These are phyloP conservation scores for Dendropsophus ebraccatus DNA, from an alignment of 2,113 vertebrate species.

Conservation along the genomic window DNA sequence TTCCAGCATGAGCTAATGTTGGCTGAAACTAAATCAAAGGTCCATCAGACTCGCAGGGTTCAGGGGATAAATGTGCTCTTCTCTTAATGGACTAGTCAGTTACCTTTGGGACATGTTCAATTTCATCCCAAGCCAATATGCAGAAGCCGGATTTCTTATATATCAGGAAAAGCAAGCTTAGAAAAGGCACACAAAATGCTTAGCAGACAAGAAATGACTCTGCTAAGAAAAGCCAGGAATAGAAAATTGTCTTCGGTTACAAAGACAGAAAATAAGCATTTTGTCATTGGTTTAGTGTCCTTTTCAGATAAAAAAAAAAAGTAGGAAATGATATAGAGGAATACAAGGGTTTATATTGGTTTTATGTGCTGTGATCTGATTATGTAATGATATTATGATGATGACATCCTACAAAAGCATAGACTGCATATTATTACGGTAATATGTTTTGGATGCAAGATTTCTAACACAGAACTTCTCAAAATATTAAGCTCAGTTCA, in stretches of 20 bases:
- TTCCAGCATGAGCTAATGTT: conserved; percentile 54
- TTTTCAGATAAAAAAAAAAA: neutral
- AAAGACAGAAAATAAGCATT: conserved; percentile 9
- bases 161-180: conserved; percentile 6
- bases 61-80: conserved; percentile 38
- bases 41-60: conserved; percentile 56
- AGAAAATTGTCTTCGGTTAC: conserved; percentile 37
- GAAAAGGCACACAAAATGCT: conserved; percentile 9
- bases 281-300: conserved; percentile 2
- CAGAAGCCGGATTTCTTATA: conserved; percentile 30
- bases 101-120: conserved; percentile 17
- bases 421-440: too few relatives aligned
- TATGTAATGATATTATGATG: too few relatives aligned
- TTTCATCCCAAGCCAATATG: conserved; percentile 44
- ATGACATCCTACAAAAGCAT: too few relatives aligned
- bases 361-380: too few relatives aligned
- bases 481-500: too few relatives aligned
- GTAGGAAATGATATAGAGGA: neutral
- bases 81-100: conserved; percentile 51
- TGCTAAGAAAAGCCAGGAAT: conserved; percentile 19
- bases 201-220: conserved; percentile 8
- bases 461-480: too few relatives aligned
- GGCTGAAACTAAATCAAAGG: conserved; percentile 55
- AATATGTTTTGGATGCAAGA: too few relatives aligned
- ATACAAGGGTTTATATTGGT: neutral